Evolutionary conservation across 2,797 vertebrate genomes (phyloP), one percentile per base, ranked within the genome.

Genomic region (Emys orbicularis): DNA sequence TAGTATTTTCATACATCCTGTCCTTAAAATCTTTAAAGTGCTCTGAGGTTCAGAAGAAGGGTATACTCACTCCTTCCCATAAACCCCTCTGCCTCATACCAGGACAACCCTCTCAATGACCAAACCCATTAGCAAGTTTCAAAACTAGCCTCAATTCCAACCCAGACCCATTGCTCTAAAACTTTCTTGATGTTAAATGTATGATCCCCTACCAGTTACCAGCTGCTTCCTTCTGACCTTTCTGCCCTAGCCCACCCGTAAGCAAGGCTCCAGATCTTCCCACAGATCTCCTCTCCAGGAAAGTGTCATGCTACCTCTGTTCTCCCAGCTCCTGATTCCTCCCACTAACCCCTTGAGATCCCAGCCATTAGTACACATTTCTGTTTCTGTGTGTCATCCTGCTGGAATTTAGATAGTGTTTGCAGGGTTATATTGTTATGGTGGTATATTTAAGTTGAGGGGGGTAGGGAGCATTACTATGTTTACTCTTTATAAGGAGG

Each of bases 221-320:
- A 94, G n/a, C 57, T 90, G 4, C 90, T 93, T 89, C 37, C 68
- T 88, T 92, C 76, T 94, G 91, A 96, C 91, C 95, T 97, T 96
- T 95, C 95, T 93, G 90, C 5, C 84, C 92, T 96, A 79, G 56
- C 82, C 80, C 88, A 86, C 89, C 89, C 93, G 86, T 0, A 0
- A 82, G 79, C 80, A 89, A 87, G 29, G 37, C 86, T 90, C 65
- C 54, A 56, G 86, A 81, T 91, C 65, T 10, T 93, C 49, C 88
- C 87, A 41, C 74, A 86, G 25, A n/a, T 95, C 84, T 94, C 37
- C 29, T 56, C 91, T 85, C 95, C 86, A 54, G 49, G 83, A 25
- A 1, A 76, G 56, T n/a, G 68, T 96, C 94, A 37, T 68, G 65
- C 61, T 65, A 89, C 90, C 87, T 96, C 68, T 86, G 61, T 15